Evolutionary conservation across 2,888 invertebrate species (phyloP), one percentile per base, ranked within the genome.

Genomic region (Oxycera nigricornis): DNA sequence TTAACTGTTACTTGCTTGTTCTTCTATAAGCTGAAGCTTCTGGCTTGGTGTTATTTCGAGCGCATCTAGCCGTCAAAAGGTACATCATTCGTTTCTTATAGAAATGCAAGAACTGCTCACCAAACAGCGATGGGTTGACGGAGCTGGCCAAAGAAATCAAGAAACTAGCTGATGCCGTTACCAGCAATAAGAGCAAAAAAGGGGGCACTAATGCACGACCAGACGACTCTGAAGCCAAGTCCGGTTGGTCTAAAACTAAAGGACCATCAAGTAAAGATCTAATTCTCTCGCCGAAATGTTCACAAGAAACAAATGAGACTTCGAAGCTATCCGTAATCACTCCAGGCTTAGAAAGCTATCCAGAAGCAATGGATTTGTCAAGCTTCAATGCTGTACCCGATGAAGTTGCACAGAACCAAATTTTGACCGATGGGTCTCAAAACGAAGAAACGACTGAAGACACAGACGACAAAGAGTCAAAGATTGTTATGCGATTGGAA

Each of bases 101-200:
- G 76, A 50, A 74, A 31, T 76, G 76, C 52, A 41, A 41, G 9
- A 75, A 74, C 41, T 76, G 76, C 30, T 52, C 20, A 17, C 26
- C 75, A 24, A 14, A 28, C 17, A 75, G 57, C 20, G 59, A 67
- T 68, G 52, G 57, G 17, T 26, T 76, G 17, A 75, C 73, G 14
- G 70, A 57, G 31, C 72, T 76, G 31, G 75, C 75, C 26, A 72
- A 73, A 68, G 74, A 76, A 41, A 74, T 76, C n/a, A 74, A 74
- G 20, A 31, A 31, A 6, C 65, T 73, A 11, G 52, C 76, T 7
- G 73, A 73, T 24, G 11, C n/a, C 14, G 9, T 73, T 31, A 14
- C 50, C 7, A n/a, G 55, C n/a, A n/a, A 31, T 2, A 28, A 20
- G 26, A 24, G 9, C 17, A 24, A 22, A 17, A 61, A 73, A 39